phyloP scores from a whole-genome alignment of 2,888 invertebrate genomes.

The Byasa hedistus region DNA sequence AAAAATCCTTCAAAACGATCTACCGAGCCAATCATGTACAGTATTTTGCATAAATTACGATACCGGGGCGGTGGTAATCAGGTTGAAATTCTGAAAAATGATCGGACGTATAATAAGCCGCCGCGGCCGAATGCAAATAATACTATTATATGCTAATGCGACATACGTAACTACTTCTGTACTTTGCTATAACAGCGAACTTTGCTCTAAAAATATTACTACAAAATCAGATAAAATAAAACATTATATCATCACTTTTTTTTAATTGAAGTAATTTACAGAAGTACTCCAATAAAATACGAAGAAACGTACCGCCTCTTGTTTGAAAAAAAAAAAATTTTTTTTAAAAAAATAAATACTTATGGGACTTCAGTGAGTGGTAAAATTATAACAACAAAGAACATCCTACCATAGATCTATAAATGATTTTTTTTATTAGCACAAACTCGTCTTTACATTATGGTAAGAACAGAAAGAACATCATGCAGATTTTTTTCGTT shows the following conservation, averaged over 20 bases:
- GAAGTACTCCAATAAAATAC: no score
- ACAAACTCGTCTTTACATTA: not conserved
- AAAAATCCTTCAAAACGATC: slow-evolving; percentile 44
- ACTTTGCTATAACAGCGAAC: no score
- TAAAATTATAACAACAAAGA: no score
- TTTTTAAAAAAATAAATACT: no score
- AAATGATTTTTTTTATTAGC: not conserved
- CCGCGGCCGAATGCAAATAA: slow-evolving; percentile 70
- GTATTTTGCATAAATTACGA: slow-evolving; percentile 75
- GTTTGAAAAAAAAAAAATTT: no score
- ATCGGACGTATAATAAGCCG: slow-evolving; percentile 66
- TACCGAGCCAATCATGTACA: slow-evolving; percentile 61
- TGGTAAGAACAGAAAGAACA: not conserved
- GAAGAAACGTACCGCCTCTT: no score
- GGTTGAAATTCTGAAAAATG: slow-evolving; percentile 70
- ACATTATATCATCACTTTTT: no score
- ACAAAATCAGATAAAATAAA: no score
- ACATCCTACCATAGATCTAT: no score
- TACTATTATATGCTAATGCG: slow-evolving; percentile 75
- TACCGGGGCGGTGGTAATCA: slow-evolving; percentile 50
- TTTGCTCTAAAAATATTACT: slow-evolving; percentile 28
- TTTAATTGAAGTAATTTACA: no score
- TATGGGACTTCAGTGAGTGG: no score
- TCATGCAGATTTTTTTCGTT: slow-evolving; percentile 9
- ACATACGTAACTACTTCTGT: slow-evolving; percentile 67